Evolutionary conservation across 2,113 vertebrate species (phyloP), one percentile per base, ranked within the genome.

Genomic region (Pantherophis guttatus): DNA sequence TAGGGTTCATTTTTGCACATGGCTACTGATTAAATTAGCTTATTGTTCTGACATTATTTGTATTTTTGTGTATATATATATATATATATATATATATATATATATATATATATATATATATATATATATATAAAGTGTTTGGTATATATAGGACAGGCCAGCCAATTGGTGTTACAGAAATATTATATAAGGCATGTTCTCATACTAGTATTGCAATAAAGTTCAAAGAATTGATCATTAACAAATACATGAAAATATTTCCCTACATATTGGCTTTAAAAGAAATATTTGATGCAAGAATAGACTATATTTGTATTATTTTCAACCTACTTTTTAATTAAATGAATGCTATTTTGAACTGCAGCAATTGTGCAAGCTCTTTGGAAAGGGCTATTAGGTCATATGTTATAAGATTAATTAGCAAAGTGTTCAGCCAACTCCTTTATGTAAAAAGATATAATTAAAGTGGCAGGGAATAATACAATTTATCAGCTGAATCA

Each of bases 391-490:
- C 92, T 95, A 94, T 92, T 96, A 89, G 95, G 86, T 96, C 92
- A 95, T 87, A 90, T 94, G 85, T 94, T 93, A 95, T 91, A 95
- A 94, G 89, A 94, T 94, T 96, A 95, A 96, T 96, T 96, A 96
- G n/a, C 3, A 92, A 93, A 94, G 59, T 48, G 91, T 91, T 95
- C 90, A 91, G 23, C 92, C 44, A 89, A 1, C 2, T 95, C 93
- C 21, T 96, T 94, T 54, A 91, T 91, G 88, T 93, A 94, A 96
- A 93, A 96, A 95, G 58, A 94, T 93, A 96, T 94, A 96, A 96
- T 95, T 95, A 96, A 94, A 91, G 88, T 91, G 86, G 39, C 44
- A 93, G 0, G 92, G 88, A 95, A 94, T 90, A 95, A 90, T 94
- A 53, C 93, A 93, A 94, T 96, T 94, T 94, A 93, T 94, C 85